Conservation (phyloP, 2,797 vertebrate species). For the Oreochromis mossambicus region DNA sequence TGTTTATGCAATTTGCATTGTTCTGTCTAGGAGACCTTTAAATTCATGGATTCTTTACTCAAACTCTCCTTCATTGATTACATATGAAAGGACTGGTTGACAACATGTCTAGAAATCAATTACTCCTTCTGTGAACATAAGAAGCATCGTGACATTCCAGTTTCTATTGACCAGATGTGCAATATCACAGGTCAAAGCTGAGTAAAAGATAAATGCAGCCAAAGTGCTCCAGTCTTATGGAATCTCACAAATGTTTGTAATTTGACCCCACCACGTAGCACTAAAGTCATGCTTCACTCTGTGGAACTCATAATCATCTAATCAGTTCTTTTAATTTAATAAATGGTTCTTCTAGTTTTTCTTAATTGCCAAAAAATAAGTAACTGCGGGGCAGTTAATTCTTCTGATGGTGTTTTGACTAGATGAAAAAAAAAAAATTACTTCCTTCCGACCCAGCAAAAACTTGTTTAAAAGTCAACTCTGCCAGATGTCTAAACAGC, state of each 20-base stretch:
- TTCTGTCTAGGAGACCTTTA: not conserved
- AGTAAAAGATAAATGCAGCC: not conserved
- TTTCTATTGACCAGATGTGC: not conserved
- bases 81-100: not conserved
- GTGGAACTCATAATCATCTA: not conserved
- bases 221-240: not conserved
- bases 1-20: not conserved
- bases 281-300: not conserved
- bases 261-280: not conserved
- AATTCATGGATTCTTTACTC: not conserved
- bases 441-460: not conserved
- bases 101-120: not conserved
- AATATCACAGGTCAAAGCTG: not conserved
- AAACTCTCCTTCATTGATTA: not conserved
- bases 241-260: not conserved
- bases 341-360: not conserved
- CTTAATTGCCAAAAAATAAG: not conserved
- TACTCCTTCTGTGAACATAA: not conserved
- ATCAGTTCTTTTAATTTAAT: not conserved
- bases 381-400: not conserved
- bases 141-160: accelerated
- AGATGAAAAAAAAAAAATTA: not conserved
- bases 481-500: not conserved
- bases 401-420: not conserved
- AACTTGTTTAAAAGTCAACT: not conserved